phyloP scores from a whole-genome alignment of 1,140 invertebrate genomes.

The Pantala flavescens region DNA sequence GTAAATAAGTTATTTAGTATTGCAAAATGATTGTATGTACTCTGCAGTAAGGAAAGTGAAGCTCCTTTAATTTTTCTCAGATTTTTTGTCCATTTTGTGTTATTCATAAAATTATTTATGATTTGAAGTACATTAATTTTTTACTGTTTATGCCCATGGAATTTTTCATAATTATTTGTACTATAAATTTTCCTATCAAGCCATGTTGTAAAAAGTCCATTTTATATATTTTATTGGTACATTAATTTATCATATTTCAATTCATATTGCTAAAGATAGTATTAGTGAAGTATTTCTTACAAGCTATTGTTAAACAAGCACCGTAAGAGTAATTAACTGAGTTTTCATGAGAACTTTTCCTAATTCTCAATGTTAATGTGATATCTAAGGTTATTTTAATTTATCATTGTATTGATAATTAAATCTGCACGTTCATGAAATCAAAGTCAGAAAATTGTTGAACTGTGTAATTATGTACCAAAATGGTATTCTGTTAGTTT shows the following conservation, averaged over 20 bases:
- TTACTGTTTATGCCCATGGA: too few species aligned
- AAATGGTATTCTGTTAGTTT: not conserved
- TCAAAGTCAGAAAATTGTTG: not conserved
- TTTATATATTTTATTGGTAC: too few species aligned
- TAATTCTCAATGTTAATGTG: not conserved
- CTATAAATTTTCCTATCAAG: too few species aligned
- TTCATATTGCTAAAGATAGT: not conserved
- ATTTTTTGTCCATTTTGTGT: too few species aligned
- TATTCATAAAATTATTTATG: too few species aligned
- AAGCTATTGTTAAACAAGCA: not conserved
- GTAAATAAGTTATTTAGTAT: not conserved
- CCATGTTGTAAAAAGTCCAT: too few species aligned
- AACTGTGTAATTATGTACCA: not conserved
- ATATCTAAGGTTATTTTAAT: not conserved
- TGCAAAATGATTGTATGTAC: not conserved
- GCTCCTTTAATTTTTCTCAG: too few species aligned
- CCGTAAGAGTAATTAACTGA: not conserved
- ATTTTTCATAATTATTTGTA: too few species aligned
- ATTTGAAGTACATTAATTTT: too few species aligned
- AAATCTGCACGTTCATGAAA: not conserved
- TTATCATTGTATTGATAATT: not conserved
- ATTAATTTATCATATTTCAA: too few species aligned
- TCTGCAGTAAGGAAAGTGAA: too few species aligned
- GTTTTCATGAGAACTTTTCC: not conserved
- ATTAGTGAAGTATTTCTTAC: not conserved